Evolutionary conservation across 2,888 invertebrate species (phyloP), one percentile per base, ranked within the genome.

Genomic region (Chelonus formosanus): DNA sequence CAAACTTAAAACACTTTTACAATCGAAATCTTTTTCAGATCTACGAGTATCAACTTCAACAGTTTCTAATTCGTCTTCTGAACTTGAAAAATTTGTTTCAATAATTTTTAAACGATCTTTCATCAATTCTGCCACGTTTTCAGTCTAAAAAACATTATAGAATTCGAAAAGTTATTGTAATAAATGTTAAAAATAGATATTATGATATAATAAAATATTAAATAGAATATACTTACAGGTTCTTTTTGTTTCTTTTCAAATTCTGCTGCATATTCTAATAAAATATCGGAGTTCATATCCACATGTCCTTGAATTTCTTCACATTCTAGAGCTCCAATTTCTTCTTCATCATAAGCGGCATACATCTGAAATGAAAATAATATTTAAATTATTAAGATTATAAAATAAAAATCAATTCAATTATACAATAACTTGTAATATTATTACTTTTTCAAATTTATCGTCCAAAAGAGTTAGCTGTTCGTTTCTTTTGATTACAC

Each of bases 231-330:
- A 73, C 74, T 71, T 67, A 81, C 80, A 66, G 74, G 69, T 74
- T 79, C 81, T 53, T 87, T 80, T 75, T 85, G 85, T 8, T 89
- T 86, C 78, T 89, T 88, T 78, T 91, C 89, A 79, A 92, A 94
- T 81, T 96, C 92, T 56, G 92, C 88, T 0, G 92, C 90, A 55
- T 91, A 92, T 72, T 90, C 86, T 68, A 92, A 85, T 58, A 97
- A 85, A 73, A 92, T 85, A 2, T 90, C 89, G 71, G 93, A 91
- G 2, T 90, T 86, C 73, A 90, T 88, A 50, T 89, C 89, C 54
- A 94, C 83, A 78, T 88, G 86, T 0, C 95, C 97, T 76, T 95
- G 95, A 58, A 96, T 95, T 74, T 96, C 95, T 67, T 97, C 96
- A 74, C 91, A 88, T 77, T 96, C 95, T n/a, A 97, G 81, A 0